These are phyloP conservation scores for Eumeta japonica DNA, from an alignment of 1,140 invertebrate species.

Conservation along the genomic window DNA sequence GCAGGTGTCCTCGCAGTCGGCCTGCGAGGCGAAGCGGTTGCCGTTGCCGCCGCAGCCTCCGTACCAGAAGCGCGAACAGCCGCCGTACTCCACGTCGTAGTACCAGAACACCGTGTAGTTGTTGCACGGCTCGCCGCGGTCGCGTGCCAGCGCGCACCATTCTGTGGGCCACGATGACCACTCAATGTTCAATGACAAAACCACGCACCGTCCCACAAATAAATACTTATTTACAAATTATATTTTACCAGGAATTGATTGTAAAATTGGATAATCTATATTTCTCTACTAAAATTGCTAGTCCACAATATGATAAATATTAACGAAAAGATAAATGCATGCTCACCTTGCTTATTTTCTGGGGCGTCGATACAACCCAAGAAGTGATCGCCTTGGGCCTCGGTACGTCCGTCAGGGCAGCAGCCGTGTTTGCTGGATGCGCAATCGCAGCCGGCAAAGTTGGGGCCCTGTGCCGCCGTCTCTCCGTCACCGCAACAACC, in stretches of 20 bases:
- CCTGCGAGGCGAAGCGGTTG: slow-evolving; percentile 81
- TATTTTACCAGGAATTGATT: no score
- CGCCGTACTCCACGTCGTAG: slow-evolving; percentile 85
- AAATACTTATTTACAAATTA: no score
- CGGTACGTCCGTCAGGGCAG: slow-evolving; percentile 78
- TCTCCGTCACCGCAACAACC: slow-evolving; percentile 87
- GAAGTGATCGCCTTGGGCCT: slow-evolving; percentile 79
- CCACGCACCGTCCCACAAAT: no score
- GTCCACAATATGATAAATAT: not conserved
- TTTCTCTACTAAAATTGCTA: no score
- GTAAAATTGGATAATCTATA: no score
- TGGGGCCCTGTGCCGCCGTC: slow-evolving; percentile 70
- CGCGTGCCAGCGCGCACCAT: slow-evolving; percentile 71
- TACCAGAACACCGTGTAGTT: slow-evolving; percentile 88
- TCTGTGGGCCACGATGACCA: no score
- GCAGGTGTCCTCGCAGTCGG: slow-evolving; percentile 84
- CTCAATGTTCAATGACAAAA: no score
- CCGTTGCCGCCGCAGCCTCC: slow-evolving; percentile 91
- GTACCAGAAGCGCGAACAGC: slow-evolving; percentile 92
- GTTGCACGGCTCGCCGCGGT: slow-evolving; percentile 74
- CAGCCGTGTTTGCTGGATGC: slow-evolving; percentile 79
- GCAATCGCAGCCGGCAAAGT: slow-evolving; percentile 74
- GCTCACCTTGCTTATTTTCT: slow-evolving; percentile 62
- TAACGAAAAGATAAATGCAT: slow-evolving; percentile 3
- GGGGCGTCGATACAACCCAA: slow-evolving; percentile 75